Evolutionary conservation across 30 jellyfish, hydroid and myxozoan genomes (phyloP).

Genomic region (Hydra vulgaris): DNA sequence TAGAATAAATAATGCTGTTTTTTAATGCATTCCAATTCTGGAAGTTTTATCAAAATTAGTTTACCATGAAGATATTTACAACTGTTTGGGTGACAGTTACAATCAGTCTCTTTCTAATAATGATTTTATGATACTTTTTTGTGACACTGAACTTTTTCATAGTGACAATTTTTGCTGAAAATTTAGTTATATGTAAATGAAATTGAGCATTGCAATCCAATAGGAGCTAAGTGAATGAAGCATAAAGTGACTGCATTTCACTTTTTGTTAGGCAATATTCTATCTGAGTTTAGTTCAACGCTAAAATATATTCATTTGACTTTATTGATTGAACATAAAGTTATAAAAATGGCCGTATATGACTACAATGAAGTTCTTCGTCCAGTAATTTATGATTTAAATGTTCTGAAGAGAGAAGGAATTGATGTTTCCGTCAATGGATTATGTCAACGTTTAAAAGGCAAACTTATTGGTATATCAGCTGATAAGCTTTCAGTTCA

Average conservation of each 20-base stretch:
- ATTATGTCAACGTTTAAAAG: background rate
- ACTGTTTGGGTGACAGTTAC: background rate
- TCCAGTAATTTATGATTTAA: background rate
- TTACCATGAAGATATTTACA: no score
- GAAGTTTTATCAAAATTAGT: no score
- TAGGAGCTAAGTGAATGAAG: background rate
- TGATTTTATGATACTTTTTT: background rate
- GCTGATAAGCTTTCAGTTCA: background rate
- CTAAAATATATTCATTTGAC: conserved; percentile 1
- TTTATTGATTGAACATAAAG: background rate
- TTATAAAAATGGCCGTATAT: background rate
- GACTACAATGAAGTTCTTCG: background rate
- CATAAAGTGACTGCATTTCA: conserved; percentile 15
- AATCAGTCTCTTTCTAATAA: background rate
- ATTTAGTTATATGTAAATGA: background rate
- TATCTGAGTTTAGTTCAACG: background rate
- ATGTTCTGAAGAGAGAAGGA: background rate
- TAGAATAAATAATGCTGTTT: background rate
- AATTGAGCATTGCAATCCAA: background rate
- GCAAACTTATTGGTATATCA: background rate
- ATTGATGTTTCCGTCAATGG: background rate
- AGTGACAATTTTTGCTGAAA: background rate
- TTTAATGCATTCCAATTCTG: background rate
- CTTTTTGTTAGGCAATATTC: conserved; percentile 6
- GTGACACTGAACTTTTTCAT: background rate